Evolutionary conservation across 1,140 invertebrate genomes (phyloP).

Genomic region (Temnothorax longispinosus): DNA sequence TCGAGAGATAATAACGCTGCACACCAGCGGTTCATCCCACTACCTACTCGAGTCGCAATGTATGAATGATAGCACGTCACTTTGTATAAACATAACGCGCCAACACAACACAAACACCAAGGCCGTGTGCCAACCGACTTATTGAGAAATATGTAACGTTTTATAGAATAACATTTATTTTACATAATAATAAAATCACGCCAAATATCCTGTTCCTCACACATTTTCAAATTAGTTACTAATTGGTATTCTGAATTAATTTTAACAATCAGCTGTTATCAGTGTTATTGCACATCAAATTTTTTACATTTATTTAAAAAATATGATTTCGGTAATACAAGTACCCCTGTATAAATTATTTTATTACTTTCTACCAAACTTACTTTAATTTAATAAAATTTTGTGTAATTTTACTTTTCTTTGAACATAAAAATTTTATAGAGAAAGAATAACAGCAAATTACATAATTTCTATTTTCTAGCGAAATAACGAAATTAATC

Average conservation of each 20-base stretch:
- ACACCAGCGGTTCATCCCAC: not conserved
- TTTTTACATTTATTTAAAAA: not conserved
- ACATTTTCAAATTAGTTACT: too few species aligned
- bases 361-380: not conserved
- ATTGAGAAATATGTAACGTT: too few species aligned
- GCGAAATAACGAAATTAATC: not conserved
- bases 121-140: not conserved
- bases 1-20: not conserved
- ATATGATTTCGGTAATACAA: not conserved
- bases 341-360: not conserved
- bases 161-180: too few species aligned
- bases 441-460: too few species aligned
- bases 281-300: too few species aligned
- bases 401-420: too few species aligned
- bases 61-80: not conserved
- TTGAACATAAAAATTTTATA: too few species aligned
- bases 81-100: not conserved
- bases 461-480: not conserved
- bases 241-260: not conserved
- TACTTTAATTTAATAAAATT: not conserved
- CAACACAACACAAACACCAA: not conserved
- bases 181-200: too few species aligned
- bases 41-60: not conserved
- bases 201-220: too few species aligned
- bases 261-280: not conserved